A percentile compares a stretch with the other conserved stretches of the same genome.
Evolutionary conservation across 2,113 vertebrate species (phyloP).

Genomic region (Chlamydotis undulata): DNA sequence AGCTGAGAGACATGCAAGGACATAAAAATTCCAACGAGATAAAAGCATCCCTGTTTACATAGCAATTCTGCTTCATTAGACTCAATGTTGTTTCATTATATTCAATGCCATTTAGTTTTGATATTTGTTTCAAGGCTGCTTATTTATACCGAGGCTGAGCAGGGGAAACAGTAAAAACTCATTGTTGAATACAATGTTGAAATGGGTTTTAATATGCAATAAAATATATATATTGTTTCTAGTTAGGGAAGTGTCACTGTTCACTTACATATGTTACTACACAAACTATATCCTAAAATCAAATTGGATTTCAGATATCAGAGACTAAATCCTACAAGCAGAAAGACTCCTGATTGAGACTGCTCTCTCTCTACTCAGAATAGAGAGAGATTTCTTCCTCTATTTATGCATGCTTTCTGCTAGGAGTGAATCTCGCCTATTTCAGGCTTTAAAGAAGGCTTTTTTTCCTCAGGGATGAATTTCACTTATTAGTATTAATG

Average conservation of each 20-base stretch:
- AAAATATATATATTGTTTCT: neutral
- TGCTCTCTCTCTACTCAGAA: neutral
- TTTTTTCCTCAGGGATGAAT: neutral
- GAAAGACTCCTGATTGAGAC: neutral
- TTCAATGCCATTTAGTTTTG: constrained; percentile 79
- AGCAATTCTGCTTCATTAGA: constrained; percentile 76
- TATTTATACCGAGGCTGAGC: constrained; percentile 68
- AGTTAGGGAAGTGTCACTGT: neutral
- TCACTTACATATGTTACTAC: neutral
- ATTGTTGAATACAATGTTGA: constrained; percentile 31
- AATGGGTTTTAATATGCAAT: constrained; percentile 9
- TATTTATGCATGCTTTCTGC: neutral
- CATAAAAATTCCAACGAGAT: constrained; percentile 78
- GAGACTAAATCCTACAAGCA: neutral
- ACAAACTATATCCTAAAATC: neutral
- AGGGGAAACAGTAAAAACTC: constrained; percentile 41
- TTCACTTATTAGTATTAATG: neutral
- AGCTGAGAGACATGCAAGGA: constrained; percentile 74
- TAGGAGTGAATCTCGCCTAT: neutral
- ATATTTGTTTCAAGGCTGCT: constrained; percentile 78
- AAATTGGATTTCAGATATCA: neutral
- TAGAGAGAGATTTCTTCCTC: neutral
- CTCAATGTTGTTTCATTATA: constrained; percentile 75
- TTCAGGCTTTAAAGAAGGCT: neutral
- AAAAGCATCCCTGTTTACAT: constrained; percentile 72